Evolutionary conservation across 2,888 invertebrate species (phyloP), one percentile per base, ranked within the genome.

Genomic region (Ashinkailepas kermadecensis): DNA sequence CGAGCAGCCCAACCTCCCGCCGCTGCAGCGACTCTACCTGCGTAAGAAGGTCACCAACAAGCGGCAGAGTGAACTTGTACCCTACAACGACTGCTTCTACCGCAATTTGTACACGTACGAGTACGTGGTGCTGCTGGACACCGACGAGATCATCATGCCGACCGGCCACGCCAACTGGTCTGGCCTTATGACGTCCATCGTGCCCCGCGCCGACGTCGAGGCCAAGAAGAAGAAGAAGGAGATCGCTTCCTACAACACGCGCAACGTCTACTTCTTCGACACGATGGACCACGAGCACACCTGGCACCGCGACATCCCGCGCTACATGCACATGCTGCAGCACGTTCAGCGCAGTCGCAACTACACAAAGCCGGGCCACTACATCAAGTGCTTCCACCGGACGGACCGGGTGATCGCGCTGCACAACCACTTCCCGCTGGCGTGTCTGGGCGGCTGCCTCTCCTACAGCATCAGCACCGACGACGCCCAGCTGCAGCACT

Each of bases 41-140:
- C 93, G 93, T 82, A 94, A 94, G 87, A 96, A 96, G 88, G 93
- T 95, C 59, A 96, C 95, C 86, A 94, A 96, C 88, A 97, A 97
- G 88, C 90, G 97, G 21, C 95, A 96, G 87, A 96, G 96, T 89
- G 97, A 97, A 88, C 90, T 97, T 83, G 95, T 97, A 85, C 96
- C 97, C 18, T 97, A 97, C 90, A 97, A 97, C 88, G 97, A 97
- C 88, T 97, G 97, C 86, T 90, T 97, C 81, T 97, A 97, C 89
- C 93, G 95, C 87, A 94, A 97, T 87, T 91, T 97, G 89, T 94
- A 96, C 87, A 91, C 93, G 84, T 97, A 96, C 88, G 92, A 94
- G 84, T 95, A 94, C 88, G 92, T 96, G 81, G 95, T 94, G n/a
- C 89, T 97, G 83, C 89, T 97, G 81, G 97, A 97, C 87, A 94